A percentile compares a stretch with the other conserved stretches of the same genome.
These are phyloP conservation scores for Papilio polyxenes DNA, from an alignment of 1,140 invertebrate genomes.

Conservation along the genomic window DNA sequence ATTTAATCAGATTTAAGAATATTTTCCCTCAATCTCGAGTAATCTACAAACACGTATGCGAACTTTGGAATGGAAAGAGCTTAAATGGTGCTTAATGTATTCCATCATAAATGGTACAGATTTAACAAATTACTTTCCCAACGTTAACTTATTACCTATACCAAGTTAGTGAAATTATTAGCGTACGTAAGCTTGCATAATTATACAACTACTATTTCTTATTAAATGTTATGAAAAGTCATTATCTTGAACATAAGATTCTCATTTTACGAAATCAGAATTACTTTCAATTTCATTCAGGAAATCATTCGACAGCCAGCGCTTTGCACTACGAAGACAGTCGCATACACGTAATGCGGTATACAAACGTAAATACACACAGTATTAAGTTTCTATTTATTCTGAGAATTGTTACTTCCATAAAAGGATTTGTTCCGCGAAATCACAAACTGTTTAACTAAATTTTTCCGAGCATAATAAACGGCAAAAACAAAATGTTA, in stretches of 20 bases:
- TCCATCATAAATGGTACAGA: not conserved
- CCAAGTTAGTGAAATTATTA: not conserved
- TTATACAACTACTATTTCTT: not conserved
- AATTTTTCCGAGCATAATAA: too few species aligned
- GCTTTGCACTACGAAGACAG: not conserved
- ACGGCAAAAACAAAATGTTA: not conserved
- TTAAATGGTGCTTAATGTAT: not conserved
- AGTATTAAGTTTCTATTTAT: not conserved
- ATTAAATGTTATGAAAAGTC: slow-evolving; percentile 22
- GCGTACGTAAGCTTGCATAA: not conserved
- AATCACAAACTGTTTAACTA: too few species aligned
- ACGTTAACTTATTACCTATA: not conserved
- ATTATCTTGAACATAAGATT: not conserved
- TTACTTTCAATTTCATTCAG: slow-evolving; percentile 56
- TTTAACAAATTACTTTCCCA: not conserved
- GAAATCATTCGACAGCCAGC: slow-evolving; percentile 46
- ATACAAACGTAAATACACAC: not conserved
- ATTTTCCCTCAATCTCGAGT: not conserved
- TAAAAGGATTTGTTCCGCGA: too few species aligned
- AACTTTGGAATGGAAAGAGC: not conserved
- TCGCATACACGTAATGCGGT: not conserved
- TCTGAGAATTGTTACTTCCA: not conserved
- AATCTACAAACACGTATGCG: not conserved
- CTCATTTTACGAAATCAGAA: slow-evolving; percentile 33
- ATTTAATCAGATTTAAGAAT: not conserved